Base-by-base conservation (phyloP, 1,140 invertebrate genomes). In the Aphaenogaster floridana region DNA sequence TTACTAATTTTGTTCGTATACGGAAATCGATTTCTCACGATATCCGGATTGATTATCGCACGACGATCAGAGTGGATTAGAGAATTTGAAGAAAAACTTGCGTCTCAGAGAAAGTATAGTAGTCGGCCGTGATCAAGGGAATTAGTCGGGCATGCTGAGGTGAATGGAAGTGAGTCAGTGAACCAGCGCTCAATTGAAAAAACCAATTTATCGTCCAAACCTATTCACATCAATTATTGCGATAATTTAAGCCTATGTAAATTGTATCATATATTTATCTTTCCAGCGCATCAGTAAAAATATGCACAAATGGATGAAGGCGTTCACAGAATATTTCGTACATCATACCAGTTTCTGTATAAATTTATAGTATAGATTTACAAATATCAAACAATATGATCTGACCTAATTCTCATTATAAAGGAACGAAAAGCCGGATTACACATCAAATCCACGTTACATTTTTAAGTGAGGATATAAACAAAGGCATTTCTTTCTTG, bases 151-250 rank as follows among this genome's bases (percentile, higher is more conserved):
- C 28, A 61, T 50, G 28, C 13, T 61, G 54, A 74, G 3, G 63
- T 84, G 54, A 74, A 84, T 84, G 80, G 69, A 61, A 84, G 15
- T 11, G 68, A 83, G 45, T 50, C 68, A 74, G 13, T 72, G 79
- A 83, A 83, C 66, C 28, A 59, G 34, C 13, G 9, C 21, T 61
- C 28, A 61, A 84, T 61, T 74, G 45, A 84, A 84, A 28, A 50
- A 74, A 48, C 39, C 1, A 17, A 61, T 21, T 57, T 61, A 84
- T 50, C 4, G 4, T 83, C 42, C 17, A 45, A 48, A 72, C 1
- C 17, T 6, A 74, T 15, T 74, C 54, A 34, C 9, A 36, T 54
- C n/a, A 45, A n/a, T 4, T 42, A 2, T 39, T 52, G 9, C n/a
- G 6, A 15, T 81, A 54, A 79, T 79, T 66, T 69, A 69, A 11